A percentile compares a stretch with the other conserved stretches of the same genome.
Evolutionary conservation across 2,113 vertebrate species (phyloP).

Genomic region (Platichthys flesus): DNA sequence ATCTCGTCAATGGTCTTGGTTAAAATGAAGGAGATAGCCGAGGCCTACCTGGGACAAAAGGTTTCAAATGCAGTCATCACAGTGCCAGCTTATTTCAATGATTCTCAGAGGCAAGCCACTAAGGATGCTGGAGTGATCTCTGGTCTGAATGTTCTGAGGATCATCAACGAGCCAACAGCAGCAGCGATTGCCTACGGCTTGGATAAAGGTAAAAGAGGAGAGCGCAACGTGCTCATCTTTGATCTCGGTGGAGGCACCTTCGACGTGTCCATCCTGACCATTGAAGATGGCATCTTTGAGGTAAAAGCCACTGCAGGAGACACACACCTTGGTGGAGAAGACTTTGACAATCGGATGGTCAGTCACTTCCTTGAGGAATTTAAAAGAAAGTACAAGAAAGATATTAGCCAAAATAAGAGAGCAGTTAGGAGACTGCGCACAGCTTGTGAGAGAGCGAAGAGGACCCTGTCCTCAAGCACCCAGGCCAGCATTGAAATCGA

Average conservation of each 20-base stretch:
- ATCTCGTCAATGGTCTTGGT: conserved; percentile 83
- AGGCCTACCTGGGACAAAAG: conserved; percentile 78
- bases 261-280: too few species aligned
- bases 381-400: conserved; percentile 77
- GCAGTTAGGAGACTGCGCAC: conserved; percentile 75
- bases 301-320: too few species aligned
- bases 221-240: too few species aligned
- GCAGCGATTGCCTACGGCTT: conserved; percentile 94
- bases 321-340: conserved; percentile 74
- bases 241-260: too few species aligned
- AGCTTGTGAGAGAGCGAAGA: conserved; percentile 78
- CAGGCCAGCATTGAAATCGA: conserved; percentile 78
- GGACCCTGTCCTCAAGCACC: conserved; percentile 76
- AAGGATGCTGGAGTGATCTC: conserved; percentile 93
- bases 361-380: conserved; percentile 78
- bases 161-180: conserved; percentile 93
- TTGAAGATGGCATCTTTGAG: too few species aligned
- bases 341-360: conserved; percentile 78
- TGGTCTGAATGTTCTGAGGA: conserved; percentile 91
- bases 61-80: conserved; percentile 93
- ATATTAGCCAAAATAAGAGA: conserved; percentile 76
- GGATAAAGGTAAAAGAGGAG: conserved; percentile 84
- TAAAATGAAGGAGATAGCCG: conserved; percentile 82
- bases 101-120: conserved; percentile 94
- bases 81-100: conserved; percentile 94